Base-by-base conservation (phyloP, 2,797 vertebrate genomes). In the Chaunax sp. region DNA sequence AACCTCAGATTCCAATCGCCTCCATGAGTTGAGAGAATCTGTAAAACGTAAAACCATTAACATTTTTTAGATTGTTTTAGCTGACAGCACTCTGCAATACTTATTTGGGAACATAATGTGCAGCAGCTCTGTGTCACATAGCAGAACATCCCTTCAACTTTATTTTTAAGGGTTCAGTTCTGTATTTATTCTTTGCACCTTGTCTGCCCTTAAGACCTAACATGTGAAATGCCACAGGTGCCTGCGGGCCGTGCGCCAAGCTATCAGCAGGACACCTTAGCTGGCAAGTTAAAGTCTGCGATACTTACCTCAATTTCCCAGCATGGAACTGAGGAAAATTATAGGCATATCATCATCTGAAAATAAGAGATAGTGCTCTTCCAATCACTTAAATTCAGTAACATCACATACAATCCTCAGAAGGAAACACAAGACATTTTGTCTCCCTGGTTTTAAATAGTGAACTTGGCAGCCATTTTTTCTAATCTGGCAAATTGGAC, bases 271-370 rank as follows among this genome's bases (percentile, higher is more conserved):
- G 86, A 87, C 83, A 78, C 77, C 78, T 85, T 77, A 69, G 60
- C 83, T 79, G 72, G 71, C 64, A 82, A 76, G 62, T 80, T 77
- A 54, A 80, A 78, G 83, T 66, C 82, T 81, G 75, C 65, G 80
- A 87, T 91, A 89, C 89, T 91, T 86, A 90, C 84, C 77, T 87
- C 80, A 83, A 86, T 90, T 86, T 88, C 87, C 82, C 86, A 84
- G 82, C 79, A 55, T 79, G 89, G 77, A 82, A 78, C 88, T 76
- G 83, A 80, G 67, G 66, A 63, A 83, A 96, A 96, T 96, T 94
- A 95, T 95, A 96, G 94, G 93, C 95, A 95, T 95, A 96, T 96
- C 95, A 93, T 95, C 95, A 95, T 95, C 95, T 95, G 96, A 95
- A 95, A 96, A 95, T 95, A 95, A 93, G 94, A 97, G 96, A 96